A percentile compares a stretch with the other conserved stretches of the same genome.
Evolutionary conservation across 2,888 invertebrate genomes (phyloP).

Genomic region (Caenorhabditis zanzibari): DNA sequence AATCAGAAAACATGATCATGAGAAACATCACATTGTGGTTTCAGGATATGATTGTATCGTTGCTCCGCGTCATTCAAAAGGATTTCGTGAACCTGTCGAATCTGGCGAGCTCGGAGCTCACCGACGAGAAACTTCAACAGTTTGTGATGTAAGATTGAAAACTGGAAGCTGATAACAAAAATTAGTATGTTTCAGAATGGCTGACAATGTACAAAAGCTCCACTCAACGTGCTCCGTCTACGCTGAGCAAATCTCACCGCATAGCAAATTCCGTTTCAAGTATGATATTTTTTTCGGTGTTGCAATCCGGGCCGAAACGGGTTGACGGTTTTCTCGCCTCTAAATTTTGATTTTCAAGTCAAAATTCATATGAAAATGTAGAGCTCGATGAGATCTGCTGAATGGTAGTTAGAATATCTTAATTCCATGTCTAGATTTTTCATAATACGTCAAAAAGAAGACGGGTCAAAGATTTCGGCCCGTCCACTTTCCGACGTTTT

Average conservation of each 20-base stretch:
- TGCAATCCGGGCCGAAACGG: too few species aligned
- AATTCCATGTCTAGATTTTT: too few species aligned
- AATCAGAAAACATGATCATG: neutral
- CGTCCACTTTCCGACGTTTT: too few species aligned
- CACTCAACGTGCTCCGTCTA: slow-evolving; percentile 88
- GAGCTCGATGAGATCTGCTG: too few species aligned
- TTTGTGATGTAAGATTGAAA: slow-evolving; percentile 40
- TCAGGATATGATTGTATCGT: slow-evolving; percentile 58
- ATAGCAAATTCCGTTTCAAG: slow-evolving; percentile 92
- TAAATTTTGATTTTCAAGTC: too few species aligned
- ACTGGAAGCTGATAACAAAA: too few species aligned
- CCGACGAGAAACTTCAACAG: slow-evolving; percentile 49
- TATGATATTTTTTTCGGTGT: too few species aligned
- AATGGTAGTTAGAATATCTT: too few species aligned
- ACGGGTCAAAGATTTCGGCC: too few species aligned
- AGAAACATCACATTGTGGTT: slow-evolving; percentile 28
- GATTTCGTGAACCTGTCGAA: slow-evolving; percentile 39
- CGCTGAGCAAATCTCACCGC: slow-evolving; percentile 91
- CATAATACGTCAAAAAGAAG: too few species aligned
- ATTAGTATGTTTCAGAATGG: slow-evolving; percentile 53
- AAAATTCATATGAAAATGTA: too few species aligned
- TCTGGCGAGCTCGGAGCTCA: slow-evolving; percentile 37
- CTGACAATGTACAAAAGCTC: slow-evolving; percentile 80
- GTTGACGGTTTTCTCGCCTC: too few species aligned
- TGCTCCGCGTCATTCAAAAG: slow-evolving; percentile 50